Evolutionary conservation across 2,113 vertebrate species (phyloP).

Genomic region (Ochotona curzoniae): DNA sequence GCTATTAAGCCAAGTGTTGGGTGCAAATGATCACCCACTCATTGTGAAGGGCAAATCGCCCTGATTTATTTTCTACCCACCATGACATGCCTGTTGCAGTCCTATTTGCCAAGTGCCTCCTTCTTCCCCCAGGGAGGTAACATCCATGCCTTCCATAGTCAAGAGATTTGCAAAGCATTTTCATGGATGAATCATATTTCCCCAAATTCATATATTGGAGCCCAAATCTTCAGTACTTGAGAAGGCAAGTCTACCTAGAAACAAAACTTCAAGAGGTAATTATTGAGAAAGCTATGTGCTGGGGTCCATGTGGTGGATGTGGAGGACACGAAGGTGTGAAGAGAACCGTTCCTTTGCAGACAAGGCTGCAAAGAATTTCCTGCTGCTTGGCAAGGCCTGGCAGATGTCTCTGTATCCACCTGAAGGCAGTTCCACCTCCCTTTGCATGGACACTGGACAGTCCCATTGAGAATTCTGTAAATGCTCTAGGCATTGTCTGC

Average conservation of each 20-base stretch:
- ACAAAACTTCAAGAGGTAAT: not conserved
- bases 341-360: too few relatives aligned
- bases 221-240: not conserved
- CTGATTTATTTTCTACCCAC: not conserved
- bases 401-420: too few relatives aligned
- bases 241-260: not conserved
- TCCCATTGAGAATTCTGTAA: too few relatives aligned
- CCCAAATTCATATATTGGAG: not conserved
- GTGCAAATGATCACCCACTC: not conserved
- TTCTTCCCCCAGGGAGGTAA: not conserved
- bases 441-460: too few relatives aligned
- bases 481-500: too few relatives aligned
- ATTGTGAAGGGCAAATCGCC: not conserved
- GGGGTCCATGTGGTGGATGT: too few relatives aligned
- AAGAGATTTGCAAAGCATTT: not conserved
- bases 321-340: too few relatives aligned
- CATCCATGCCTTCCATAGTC: not conserved
- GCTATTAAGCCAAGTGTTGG: not conserved
- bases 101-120: not conserved
- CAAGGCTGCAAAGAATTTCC: too few relatives aligned
- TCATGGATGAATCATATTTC: not conserved
- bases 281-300: not conserved
- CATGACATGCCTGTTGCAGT: too few relatives aligned
- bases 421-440: too few relatives aligned
- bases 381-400: too few relatives aligned